phyloP scores from a whole-genome alignment of 2,113 vertebrate genomes.

The Perca flavescens region DNA sequence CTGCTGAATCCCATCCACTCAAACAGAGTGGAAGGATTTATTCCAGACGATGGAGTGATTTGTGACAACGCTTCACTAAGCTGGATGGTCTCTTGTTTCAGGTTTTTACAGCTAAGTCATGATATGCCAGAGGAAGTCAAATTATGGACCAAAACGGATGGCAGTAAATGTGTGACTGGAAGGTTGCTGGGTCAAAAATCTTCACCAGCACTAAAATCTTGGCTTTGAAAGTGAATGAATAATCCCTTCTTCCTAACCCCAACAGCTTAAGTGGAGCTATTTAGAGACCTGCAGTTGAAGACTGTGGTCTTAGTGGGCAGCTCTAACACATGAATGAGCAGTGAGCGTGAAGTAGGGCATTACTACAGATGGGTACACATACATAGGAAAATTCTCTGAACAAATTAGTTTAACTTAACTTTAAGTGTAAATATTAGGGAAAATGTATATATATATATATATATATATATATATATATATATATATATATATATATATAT shows the following conservation, averaged over 20 bases:
- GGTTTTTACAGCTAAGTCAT: conserved; percentile 39
- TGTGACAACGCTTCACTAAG: conserved; percentile 53
- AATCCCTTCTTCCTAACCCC: conserved; percentile 67
- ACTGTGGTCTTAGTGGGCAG: conserved; percentile 66
- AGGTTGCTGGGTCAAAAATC: conserved; percentile 61
- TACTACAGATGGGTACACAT: conserved; percentile 24
- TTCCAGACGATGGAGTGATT: conserved; percentile 59
- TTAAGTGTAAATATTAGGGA: neutral
- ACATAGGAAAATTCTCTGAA: conserved; percentile 19
- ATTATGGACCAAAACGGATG: conserved; percentile 30
- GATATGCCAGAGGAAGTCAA: conserved; percentile 49
- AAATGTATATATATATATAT: neutral
- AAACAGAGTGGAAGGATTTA: conserved; percentile 51
- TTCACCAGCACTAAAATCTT: conserved; percentile 50
- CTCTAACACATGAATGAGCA: conserved; percentile 59
- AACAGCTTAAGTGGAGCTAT: conserved; percentile 70
- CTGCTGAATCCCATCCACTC: conserved; percentile 38
- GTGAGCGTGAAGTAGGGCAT: conserved; percentile 51
- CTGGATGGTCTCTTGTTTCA: conserved; percentile 42
- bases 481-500: conserved; percentile 24
- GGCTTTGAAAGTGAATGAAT: conserved; percentile 68
- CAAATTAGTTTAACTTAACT: conserved; percentile 15
- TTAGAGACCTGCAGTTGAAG: conserved; percentile 66
- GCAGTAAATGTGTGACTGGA: conserved; percentile 39
- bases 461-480: neutral